Evolutionary conservation across 2,113 vertebrate species (phyloP), one percentile per base, ranked within the genome.

Genomic region (Notarius lentiginosus): DNA sequence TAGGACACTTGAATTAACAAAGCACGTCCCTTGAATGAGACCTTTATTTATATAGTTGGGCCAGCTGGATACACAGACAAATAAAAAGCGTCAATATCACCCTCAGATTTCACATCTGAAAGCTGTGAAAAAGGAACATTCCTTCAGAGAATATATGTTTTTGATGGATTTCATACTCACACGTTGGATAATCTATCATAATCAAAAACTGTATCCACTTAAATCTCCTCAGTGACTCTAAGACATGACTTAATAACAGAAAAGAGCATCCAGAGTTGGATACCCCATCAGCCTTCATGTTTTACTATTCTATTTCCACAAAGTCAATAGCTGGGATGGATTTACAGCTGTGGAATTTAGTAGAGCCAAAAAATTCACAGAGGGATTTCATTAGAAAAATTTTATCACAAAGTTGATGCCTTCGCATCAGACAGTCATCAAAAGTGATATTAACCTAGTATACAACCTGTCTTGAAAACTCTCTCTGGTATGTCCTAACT

Each of bases 121-220:
- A 89, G 58, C 73, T 85, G 53, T 87, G 86, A 88, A 88, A 85
- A 79, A 18, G 68, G 24, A 34, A 63, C 61, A 79, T 61, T 88
- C 73, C 55, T 86, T 86, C 70, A 34, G 82, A 84, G 86, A 47
- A 56, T 7, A 80, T 66, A 51, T 34, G 56, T 82, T 68, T 86
- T 83, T 58, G 61, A 79, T 30, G 55, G 81, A 68, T 47, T 70
- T 80, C 53, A 84, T 84, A 84, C 77, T 84, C 83, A 72, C 34
- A 79, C 49, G 5, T 73, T 86, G 63, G 18, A 65, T 58, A 75
- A 84, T 73, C 30, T 30, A 84, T 84, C 83, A 73, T 84, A 84
- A 75, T 84, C 68, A 75, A 81, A 55, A 70, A 84, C 22, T 83
- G 58, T 84, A 84, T 86, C 63, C 47, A 24, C 47, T 82, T 72